phyloP scores from a whole-genome alignment of 2,113 vertebrate species.

The Notarius quadriscutis region DNA sequence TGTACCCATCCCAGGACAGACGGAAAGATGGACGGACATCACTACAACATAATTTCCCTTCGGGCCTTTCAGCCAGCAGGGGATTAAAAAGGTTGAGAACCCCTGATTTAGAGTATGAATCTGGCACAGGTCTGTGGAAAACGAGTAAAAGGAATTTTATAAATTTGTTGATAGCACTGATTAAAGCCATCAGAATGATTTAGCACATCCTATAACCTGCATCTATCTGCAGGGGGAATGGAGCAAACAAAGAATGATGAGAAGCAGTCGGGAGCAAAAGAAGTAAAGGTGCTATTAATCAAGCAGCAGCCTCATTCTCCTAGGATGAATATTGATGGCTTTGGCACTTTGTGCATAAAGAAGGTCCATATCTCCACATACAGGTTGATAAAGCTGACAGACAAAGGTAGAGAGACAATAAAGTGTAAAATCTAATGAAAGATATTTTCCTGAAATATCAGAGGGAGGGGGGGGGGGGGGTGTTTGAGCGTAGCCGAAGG shows the following conservation, averaged over 20 bases:
- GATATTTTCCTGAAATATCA: not conserved
- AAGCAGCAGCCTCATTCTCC: constrained; percentile 35
- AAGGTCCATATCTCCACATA: not conserved
- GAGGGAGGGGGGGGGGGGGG: constrained; percentile 51
- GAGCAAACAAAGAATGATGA: constrained; percentile 25
- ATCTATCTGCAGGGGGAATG: constrained; percentile 32
- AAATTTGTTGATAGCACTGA: not conserved
- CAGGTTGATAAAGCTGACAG: not conserved
- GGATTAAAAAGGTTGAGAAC: not conserved
- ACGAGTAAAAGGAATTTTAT: not conserved
- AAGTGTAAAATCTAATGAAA: not conserved
- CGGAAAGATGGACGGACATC: too few relatives aligned
- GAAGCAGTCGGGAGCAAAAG: constrained; percentile 3
- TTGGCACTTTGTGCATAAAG: constrained; percentile 14
- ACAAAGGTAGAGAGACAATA: not conserved
- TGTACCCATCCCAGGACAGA: too few relatives aligned
- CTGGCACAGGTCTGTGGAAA: not conserved
- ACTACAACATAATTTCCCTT: too few relatives aligned
- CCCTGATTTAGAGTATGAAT: not conserved
- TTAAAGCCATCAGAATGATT: constrained; percentile 19
- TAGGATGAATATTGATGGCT: constrained; percentile 26
- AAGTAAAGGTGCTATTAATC: constrained; percentile 23
- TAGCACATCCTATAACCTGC: constrained; percentile 26
- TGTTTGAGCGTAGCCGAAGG: constrained; percentile 43
- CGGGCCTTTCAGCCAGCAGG: too few relatives aligned